Evolutionary conservation across 2,888 invertebrate species (phyloP), one percentile per base, ranked within the genome.

Genomic region (Nemotelus nigrinus): DNA sequence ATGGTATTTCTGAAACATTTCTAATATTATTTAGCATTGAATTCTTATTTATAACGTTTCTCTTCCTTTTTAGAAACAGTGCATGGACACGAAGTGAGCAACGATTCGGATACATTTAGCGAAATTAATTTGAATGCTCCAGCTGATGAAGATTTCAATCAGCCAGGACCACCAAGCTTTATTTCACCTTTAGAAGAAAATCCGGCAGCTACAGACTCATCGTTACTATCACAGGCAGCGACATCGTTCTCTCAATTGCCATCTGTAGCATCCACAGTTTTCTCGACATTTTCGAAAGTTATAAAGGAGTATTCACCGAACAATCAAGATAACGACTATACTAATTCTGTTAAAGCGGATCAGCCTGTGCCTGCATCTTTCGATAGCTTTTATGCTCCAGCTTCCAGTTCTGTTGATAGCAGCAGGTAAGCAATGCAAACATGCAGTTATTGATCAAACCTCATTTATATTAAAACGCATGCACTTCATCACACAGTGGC

Each of bases 201-300:
- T 45, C 65, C 55, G 10, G 25, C 3, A 6, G 39, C 39, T 3
- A 5, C 53, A 41, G 77, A 77, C 41, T 53, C 76, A 77, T 85
- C 85, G 2, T 80, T 86, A 80, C 80, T 87, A 48, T 85, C 84
- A 65, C 85, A 85, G 81, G 85, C 86, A 53, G 85, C 86, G 45
- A 85, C 86, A 48, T 85, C 86, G 39, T 85, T 87, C 79, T 90
- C 91, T 0, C 91, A 91, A 53, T 82, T 91, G 47, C 91, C 91
- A 0, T 89, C 90, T 75, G 89, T 91, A 3, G 90, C 92, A 0
- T 90, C 91, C 67, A 91, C 90, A 7, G 91, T 92, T 0, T 90
- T 92, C 80, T 91, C 90, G 50, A 91, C 92, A 70, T 87, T 87
- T 81, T 87, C 87, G 2, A 86, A 86, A 67, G 85, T 86, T 65